phyloP scores from a whole-genome alignment of 2,888 invertebrate genomes.

The Vanessa cardui region DNA sequence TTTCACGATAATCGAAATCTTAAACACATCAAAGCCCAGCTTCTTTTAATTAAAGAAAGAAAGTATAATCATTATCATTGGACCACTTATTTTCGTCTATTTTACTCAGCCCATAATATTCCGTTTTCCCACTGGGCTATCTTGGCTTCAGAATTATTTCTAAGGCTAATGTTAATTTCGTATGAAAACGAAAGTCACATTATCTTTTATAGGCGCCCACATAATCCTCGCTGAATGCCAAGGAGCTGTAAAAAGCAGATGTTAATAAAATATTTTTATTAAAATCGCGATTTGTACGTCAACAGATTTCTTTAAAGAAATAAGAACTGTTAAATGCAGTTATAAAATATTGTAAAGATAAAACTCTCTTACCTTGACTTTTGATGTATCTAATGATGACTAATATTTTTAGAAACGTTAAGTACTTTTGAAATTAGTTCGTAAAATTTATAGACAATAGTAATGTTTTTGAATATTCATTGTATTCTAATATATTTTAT shows the following conservation, averaged over 20 bases:
- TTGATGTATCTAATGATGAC: no score
- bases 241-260: constrained; percentile 16
- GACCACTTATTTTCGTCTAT: background rate
- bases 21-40: no score
- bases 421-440: no score
- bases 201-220: constrained; percentile 9
- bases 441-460: no score
- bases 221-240: constrained; percentile 8
- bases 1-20: no score
- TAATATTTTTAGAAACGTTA: no score
- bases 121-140: background rate
- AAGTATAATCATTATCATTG: no score
- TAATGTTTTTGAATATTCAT: no score
- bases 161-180: background rate
- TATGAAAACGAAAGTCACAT: constrained; percentile 8
- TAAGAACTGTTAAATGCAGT: background rate
- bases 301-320: background rate
- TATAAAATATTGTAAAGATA: no score
- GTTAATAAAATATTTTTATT: constrained; percentile 22
- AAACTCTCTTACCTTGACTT: no score
- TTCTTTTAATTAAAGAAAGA: no score
- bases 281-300: constrained; percentile 3
- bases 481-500: no score
- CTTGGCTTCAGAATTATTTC: background rate
- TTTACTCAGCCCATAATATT: background rate